Evolutionary conservation across 2,113 vertebrate genomes (phyloP).

Genomic region (Potamarius usumacintae): DNA sequence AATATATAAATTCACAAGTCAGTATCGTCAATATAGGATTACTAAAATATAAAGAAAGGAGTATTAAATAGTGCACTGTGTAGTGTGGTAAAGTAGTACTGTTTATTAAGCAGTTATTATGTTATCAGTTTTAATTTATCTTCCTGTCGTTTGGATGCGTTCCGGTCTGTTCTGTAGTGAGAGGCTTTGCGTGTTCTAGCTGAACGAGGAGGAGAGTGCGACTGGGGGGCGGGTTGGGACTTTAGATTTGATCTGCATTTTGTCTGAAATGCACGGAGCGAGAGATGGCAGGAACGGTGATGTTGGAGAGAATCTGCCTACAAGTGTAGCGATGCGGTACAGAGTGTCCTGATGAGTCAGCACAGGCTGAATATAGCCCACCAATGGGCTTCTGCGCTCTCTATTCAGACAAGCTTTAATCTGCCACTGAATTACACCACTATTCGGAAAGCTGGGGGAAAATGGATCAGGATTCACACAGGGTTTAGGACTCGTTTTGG

Average conservation of each 20-base stretch:
- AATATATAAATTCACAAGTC: too few species aligned
- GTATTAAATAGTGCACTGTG: neutral
- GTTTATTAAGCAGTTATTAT: neutral
- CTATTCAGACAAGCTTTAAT: slow-evolving; percentile 41
- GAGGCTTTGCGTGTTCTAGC: neutral
- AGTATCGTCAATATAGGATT: neutral
- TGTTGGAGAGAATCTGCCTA: slow-evolving; percentile 70
- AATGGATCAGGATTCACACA: neutral
- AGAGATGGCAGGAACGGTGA: slow-evolving; percentile 48
- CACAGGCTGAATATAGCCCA: slow-evolving; percentile 74
- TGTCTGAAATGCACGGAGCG: slow-evolving; percentile 26
- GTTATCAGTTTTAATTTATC: neutral
- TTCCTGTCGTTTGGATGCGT: neutral
- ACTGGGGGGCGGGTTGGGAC: neutral
- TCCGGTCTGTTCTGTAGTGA: neutral
- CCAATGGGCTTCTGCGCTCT: slow-evolving; percentile 41
- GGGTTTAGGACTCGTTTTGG: neutral
- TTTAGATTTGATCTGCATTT: slow-evolving; percentile 39
- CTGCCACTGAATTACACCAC: slow-evolving; percentile 32
- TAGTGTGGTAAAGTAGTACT: neutral
- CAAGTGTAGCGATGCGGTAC: slow-evolving; percentile 76
- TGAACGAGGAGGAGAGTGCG: neutral
- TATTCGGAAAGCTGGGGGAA: neutral
- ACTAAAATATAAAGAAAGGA: neutral
- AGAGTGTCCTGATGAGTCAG: slow-evolving; percentile 78